These are phyloP conservation scores for Lates japonicus DNA, from an alignment of 2,797 vertebrate genomes.

Conservation along the genomic window DNA sequence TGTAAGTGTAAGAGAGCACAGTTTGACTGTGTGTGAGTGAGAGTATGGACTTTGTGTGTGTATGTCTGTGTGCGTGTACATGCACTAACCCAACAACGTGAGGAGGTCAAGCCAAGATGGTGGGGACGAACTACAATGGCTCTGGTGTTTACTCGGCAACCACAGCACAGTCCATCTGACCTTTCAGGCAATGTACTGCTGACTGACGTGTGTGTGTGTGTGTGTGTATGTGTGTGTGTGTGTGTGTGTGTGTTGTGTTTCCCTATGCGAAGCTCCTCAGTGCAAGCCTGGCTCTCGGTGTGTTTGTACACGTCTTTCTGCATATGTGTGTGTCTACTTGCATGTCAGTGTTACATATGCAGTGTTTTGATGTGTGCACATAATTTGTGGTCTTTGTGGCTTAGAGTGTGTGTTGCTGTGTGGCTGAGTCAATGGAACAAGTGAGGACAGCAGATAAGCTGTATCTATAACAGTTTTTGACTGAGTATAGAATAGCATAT, in stretches of 20 bases:
- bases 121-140: constrained; percentile 55
- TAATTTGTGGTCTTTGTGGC: constrained; percentile 7
- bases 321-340: background rate
- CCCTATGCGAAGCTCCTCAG: constrained; percentile 33
- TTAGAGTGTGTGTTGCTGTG: background rate
- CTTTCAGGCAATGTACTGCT: constrained; percentile 68
- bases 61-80: background rate
- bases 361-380: background rate
- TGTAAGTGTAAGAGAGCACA: background rate
- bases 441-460: background rate
- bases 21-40: background rate
- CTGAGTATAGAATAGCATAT: background rate
- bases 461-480: background rate
- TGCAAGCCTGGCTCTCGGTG: background rate
- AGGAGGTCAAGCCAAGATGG: constrained; percentile 50
- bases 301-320: constrained; percentile 9
- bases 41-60: background rate
- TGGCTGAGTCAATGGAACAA: constrained; percentile 7
- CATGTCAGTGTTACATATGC: background rate
- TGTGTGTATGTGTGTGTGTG: background rate
- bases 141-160: constrained; percentile 75
- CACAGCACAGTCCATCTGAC: constrained; percentile 55
- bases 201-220: constrained; percentile 41
- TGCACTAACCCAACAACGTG: constrained; percentile 56
- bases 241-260: constrained; percentile 32